Evolutionary conservation across 2,113 vertebrate species (phyloP).

Genomic region (Pygoscelis antarcticus): DNA sequence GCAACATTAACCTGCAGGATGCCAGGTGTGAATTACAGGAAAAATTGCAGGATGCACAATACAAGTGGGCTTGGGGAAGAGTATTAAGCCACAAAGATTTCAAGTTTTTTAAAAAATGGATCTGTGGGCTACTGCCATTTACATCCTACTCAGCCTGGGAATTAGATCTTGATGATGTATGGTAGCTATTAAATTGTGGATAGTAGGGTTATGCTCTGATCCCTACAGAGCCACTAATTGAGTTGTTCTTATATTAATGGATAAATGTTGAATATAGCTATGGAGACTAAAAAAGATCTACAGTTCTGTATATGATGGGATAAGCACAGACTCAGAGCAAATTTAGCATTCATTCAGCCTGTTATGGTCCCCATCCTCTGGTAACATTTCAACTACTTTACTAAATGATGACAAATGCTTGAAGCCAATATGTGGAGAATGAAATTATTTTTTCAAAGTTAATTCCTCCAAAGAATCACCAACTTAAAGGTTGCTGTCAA

Average conservation of each 20-base stretch:
- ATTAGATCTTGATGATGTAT: slow-evolving; percentile 71
- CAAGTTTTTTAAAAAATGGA: slow-evolving; percentile 31
- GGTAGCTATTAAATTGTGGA: slow-evolving; percentile 63
- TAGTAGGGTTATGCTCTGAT: slow-evolving; percentile 50
- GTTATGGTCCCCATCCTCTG: neutral
- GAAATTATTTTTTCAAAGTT: slow-evolving; percentile 70
- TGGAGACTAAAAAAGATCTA: slow-evolving; percentile 14
- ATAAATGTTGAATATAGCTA: slow-evolving; percentile 64
- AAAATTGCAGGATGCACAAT: slow-evolving; percentile 12
- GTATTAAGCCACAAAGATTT: slow-evolving; percentile 38
- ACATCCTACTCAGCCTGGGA: slow-evolving; percentile 57
- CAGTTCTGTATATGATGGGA: neutral
- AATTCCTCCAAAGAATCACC: slow-evolving; percentile 60
- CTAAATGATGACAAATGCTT: slow-evolving; percentile 74
- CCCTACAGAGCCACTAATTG: slow-evolving; percentile 67
- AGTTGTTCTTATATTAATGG: slow-evolving; percentile 73
- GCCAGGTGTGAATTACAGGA: slow-evolving; percentile 12
- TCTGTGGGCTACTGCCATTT: slow-evolving; percentile 52
- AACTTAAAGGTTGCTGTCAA: slow-evolving; percentile 64
- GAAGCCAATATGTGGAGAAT: slow-evolving; percentile 52
- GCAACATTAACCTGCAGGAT: slow-evolving; percentile 37
- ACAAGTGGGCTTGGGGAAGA: neutral
- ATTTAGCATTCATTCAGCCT: slow-evolving; percentile 51
- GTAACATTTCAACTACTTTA: slow-evolving; percentile 63
- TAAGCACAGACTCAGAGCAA: slow-evolving; percentile 29